A percentile compares a stretch with the other conserved stretches of the same genome.
These are phyloP conservation scores for Zeuzera pyrina DNA, from an alignment of 2,888 invertebrate genomes.

Conservation along the genomic window DNA sequence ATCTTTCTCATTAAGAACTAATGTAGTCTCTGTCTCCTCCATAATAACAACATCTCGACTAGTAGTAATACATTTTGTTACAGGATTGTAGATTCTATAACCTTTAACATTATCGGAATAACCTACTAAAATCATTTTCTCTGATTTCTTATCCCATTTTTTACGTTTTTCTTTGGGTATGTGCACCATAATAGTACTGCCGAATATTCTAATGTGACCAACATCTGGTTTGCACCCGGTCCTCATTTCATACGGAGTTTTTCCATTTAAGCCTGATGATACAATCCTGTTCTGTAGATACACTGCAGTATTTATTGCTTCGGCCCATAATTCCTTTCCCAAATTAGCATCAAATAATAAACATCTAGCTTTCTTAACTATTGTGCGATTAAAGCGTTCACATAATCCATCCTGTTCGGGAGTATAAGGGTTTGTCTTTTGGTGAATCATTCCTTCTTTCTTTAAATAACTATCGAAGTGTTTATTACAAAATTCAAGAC, in stretches of 20 bases:
- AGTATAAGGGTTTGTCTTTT: constrained; percentile 16
- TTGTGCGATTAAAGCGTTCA: constrained; percentile 17
- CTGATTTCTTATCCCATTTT: background rate
- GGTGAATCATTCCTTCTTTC: constrained; percentile 3
- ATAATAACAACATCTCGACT: constrained; percentile 15
- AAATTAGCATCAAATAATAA: constrained; percentile 7
- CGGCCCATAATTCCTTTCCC: background rate
- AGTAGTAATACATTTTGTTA: constrained; percentile 10
- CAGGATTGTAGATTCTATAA: constrained; percentile 12
- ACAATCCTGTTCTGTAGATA: constrained; percentile 2
- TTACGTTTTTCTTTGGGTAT: background rate
- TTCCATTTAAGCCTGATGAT: constrained; percentile 9
- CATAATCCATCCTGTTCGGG: constrained; percentile 22
- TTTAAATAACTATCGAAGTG: background rate
- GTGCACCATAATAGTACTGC: constrained; percentile 1
- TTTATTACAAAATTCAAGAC: constrained; percentile 7
- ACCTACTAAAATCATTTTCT: constrained; percentile 14
- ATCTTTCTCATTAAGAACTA: background rate
- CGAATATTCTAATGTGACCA: constrained; percentile 2
- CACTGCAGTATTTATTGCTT: background rate
- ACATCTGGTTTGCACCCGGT: constrained; percentile 9
- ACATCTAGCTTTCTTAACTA: constrained; percentile 9
- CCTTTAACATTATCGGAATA: constrained; percentile 16
- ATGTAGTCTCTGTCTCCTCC: constrained; percentile 10
- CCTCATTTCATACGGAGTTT: constrained; percentile 6